Evolutionary conservation across 2,113 vertebrate species (phyloP).

Genomic region (Seriola rivoliana): DNA sequence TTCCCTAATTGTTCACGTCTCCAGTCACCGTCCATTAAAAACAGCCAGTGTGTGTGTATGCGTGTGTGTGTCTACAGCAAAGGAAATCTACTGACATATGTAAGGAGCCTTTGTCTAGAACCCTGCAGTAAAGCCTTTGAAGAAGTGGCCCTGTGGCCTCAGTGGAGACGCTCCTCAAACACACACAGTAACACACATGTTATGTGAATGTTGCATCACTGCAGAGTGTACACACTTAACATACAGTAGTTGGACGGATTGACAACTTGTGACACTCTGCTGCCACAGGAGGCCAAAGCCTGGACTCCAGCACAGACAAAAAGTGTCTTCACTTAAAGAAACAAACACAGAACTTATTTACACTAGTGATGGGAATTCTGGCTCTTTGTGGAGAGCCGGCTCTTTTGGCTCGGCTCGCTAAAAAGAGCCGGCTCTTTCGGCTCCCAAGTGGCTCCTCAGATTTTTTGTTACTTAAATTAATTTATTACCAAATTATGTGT

Average conservation of each 20-base stretch:
- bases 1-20: neutral
- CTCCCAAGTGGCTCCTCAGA: no score
- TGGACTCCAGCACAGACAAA: neutral
- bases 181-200: conserved; percentile 21
- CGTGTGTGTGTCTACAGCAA: conserved; percentile 4
- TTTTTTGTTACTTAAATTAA: no score
- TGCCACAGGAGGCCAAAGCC: conserved; percentile 6
- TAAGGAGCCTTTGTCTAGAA: conserved; percentile 50
- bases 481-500: no score
- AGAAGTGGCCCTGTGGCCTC: conserved; percentile 24
- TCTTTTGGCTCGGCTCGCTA: no score
- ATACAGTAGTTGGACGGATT: neutral
- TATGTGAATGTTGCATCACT: conserved; percentile 30
- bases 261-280: conserved; percentile 1
- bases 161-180: conserved; percentile 10
- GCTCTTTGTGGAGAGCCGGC: no score
- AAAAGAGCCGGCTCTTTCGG: no score
- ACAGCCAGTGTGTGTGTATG: neutral
- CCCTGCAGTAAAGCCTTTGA: conserved; percentile 32
- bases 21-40: neutral
- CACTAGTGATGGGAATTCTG: neutral
- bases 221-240: conserved; percentile 9
- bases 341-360: neutral
- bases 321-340: neutral
- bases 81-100: conserved; percentile 8